These are phyloP conservation scores for Caenorhabditis angaria DNA, from an alignment of 2,888 invertebrate genomes.

Conservation along the genomic window DNA sequence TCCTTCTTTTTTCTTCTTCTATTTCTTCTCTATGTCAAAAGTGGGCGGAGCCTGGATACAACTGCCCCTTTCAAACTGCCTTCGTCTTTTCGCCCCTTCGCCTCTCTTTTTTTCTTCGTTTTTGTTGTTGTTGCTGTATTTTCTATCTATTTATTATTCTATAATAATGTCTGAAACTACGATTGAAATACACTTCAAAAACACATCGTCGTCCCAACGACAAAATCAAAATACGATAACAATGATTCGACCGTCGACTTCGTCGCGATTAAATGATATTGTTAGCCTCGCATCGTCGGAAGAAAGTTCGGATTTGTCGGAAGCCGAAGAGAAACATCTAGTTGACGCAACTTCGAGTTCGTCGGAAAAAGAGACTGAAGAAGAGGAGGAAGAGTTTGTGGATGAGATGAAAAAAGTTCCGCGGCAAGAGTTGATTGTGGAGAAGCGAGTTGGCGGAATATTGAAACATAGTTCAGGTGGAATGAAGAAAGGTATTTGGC, in stretches of 20 bases:
- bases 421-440: slow-evolving; percentile 13
- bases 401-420: slow-evolving; percentile 15
- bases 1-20: not conserved
- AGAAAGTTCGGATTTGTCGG: slow-evolving; percentile 47
- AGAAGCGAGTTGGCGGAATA: slow-evolving; percentile 19
- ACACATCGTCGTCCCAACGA: not conserved
- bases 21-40: slow-evolving; percentile 2
- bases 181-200: not conserved
- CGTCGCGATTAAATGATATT: slow-evolving; percentile 21
- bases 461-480: slow-evolving; percentile 24
- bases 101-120: not conserved
- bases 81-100: not conserved
- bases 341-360: slow-evolving; percentile 14
- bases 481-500: too few species aligned
- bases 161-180: not conserved
- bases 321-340: slow-evolving; percentile 19
- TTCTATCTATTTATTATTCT: not conserved
- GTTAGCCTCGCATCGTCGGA: slow-evolving; percentile 51
- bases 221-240: not conserved
- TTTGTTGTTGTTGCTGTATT: not conserved
- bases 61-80: not conserved
- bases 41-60: slow-evolving; percentile 3
- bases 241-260: slow-evolving; percentile 3
- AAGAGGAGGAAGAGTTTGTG: slow-evolving; percentile 33
- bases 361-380: slow-evolving; percentile 37